Conservation (phyloP, 2,797 vertebrate genomes). For the Rhinophrynus dorsalis region DNA sequence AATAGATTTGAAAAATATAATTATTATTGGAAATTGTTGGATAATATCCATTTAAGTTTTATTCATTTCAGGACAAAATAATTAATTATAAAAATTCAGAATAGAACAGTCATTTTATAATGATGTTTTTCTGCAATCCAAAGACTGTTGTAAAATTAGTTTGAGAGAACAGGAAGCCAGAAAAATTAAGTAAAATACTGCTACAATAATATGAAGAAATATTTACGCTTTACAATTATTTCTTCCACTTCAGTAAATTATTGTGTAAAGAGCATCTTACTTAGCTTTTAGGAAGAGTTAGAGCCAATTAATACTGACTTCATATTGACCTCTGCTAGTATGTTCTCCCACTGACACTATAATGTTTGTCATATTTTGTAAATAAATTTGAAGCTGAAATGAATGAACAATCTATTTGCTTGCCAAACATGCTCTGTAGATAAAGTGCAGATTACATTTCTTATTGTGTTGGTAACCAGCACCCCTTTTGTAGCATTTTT, state of each 20-base stretch:
- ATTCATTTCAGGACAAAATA: background rate
- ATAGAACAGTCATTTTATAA: background rate
- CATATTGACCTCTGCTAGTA: slow-evolving; percentile 32
- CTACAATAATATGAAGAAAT: slow-evolving; percentile 8
- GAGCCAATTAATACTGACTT: slow-evolving; percentile 44
- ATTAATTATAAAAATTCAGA: background rate
- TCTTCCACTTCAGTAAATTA: slow-evolving; percentile 21
- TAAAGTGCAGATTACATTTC: background rate
- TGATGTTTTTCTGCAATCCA: slow-evolving; percentile 9
- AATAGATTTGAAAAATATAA: slow-evolving; percentile 2
- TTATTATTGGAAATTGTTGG: slow-evolving; percentile 30
- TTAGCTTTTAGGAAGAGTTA: slow-evolving; percentile 40
- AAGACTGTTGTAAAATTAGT: too few species aligned
- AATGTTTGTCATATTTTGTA: slow-evolving; percentile 38
- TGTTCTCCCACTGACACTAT: slow-evolving; percentile 10
- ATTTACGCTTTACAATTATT: slow-evolving; percentile 25
- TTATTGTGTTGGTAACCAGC: background rate
- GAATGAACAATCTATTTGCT: slow-evolving; percentile 17
- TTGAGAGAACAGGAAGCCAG: background rate
- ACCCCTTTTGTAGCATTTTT: background rate
- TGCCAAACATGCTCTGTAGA: background rate
- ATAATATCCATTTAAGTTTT: slow-evolving; percentile 6
- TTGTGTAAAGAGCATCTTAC: slow-evolving; percentile 23
- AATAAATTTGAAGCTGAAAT: slow-evolving; percentile 24
- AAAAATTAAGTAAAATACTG: slow-evolving; percentile 12